A percentile compares a stretch with the other conserved stretches of the same genome.
These are phyloP conservation scores for Synchiropus splendidus DNA, from an alignment of 2,113 vertebrate species.

Conservation along the genomic window DNA sequence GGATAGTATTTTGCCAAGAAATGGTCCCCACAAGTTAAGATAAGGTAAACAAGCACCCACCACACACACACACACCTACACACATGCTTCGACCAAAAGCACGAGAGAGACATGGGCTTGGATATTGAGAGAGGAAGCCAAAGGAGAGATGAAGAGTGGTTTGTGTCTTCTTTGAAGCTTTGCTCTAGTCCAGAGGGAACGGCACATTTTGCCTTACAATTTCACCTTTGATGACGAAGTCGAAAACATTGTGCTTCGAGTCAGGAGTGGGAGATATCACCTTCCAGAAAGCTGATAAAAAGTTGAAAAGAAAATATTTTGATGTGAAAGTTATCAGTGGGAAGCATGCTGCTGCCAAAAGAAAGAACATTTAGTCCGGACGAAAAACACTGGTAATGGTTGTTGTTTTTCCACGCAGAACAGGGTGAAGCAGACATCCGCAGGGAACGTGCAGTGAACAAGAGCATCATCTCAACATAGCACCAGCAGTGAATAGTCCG, in stretches of 20 bases:
- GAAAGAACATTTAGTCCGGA: constrained; percentile 14
- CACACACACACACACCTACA: constrained; percentile 38
- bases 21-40: no score
- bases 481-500: no score
- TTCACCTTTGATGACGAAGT: constrained; percentile 34
- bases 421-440: neutral
- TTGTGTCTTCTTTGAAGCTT: constrained; percentile 55
- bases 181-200: constrained; percentile 35
- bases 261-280: constrained; percentile 4
- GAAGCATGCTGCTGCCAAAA: constrained; percentile 15
- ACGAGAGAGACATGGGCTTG: constrained; percentile 2
- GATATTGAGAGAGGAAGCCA: constrained; percentile 24
- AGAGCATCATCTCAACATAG: no score
- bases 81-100: constrained; percentile 15
- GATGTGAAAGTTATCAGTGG: constrained; percentile 24
- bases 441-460: no score
- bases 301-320: constrained; percentile 14
- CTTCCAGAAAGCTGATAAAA: constrained; percentile 8
- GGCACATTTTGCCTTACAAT: constrained; percentile 30
- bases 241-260: constrained; percentile 7
- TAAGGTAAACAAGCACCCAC: no score
- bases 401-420: constrained; percentile 15
- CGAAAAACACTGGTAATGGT: constrained; percentile 4
- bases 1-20: no score
- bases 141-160: constrained; percentile 41